These are phyloP conservation scores for Marcusenius ussheri DNA, from an alignment of 2,113 vertebrate species.

Conservation along the genomic window DNA sequence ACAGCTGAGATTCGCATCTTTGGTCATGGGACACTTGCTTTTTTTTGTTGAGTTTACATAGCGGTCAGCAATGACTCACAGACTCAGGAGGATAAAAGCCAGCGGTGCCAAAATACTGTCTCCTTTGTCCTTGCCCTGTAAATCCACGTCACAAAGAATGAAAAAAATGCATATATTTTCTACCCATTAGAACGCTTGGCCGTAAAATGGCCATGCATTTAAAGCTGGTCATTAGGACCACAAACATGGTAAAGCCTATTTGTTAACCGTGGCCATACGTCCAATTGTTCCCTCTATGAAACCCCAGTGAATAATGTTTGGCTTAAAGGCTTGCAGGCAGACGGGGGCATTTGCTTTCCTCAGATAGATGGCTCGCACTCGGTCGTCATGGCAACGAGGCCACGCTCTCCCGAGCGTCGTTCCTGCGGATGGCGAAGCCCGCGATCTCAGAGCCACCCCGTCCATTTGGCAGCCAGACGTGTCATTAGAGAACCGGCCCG, in stretches of 20 bases:
- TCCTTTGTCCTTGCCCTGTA: conserved; percentile 10
- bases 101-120: not conserved
- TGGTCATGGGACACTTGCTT: not conserved
- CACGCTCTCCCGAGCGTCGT: conserved; percentile 21
- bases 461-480: not conserved
- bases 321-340: conserved; percentile 39
- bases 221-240: conserved; percentile 53
- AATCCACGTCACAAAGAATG: conserved; percentile 38
- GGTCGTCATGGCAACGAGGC: conserved; percentile 36
- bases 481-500: not conserved
- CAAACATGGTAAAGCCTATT: conserved; percentile 49
- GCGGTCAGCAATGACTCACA: not conserved
- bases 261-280: conserved; percentile 52
- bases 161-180: conserved; percentile 44
- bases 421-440: conserved; percentile 11
- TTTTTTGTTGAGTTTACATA: not conserved
- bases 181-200: conserved; percentile 43
- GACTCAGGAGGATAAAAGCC: not conserved
- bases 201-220: conserved; percentile 52
- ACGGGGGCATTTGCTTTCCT: conserved; percentile 32
- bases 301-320: conserved; percentile 43
- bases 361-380: conserved; percentile 44
- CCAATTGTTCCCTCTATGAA: conserved; percentile 53
- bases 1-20: not conserved
- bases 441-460: not conserved